A percentile compares a stretch with the other conserved stretches of the same genome.
phyloP scores from a whole-genome alignment of 2,797 vertebrate genomes.

The Echiichthys vipera region DNA sequence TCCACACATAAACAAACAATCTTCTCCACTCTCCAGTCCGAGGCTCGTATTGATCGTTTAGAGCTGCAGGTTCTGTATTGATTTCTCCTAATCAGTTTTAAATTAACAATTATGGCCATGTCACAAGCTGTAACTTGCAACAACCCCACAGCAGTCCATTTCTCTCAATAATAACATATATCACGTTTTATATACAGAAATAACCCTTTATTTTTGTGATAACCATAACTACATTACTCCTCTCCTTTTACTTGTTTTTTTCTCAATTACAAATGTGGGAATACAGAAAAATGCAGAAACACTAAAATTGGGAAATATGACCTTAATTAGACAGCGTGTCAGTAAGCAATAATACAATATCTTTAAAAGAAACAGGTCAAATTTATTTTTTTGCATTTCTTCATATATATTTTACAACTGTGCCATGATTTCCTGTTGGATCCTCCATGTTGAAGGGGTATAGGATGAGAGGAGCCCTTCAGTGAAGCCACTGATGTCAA shows the following conservation, averaged over 20 bases:
- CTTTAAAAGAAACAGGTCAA: background rate
- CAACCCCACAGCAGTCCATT: slow-evolving; percentile 48
- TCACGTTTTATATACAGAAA: background rate
- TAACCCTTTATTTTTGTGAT: background rate
- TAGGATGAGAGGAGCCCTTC: background rate
- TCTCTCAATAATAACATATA: slow-evolving; percentile 20
- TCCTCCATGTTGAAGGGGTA: background rate
- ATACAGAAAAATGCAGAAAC: background rate
- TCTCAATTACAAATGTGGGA: background rate
- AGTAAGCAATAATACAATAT: background rate
- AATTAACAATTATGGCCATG: slow-evolving; percentile 77
- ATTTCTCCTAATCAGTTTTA: slow-evolving; percentile 80
- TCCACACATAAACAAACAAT: slow-evolving; percentile 44
- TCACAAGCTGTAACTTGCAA: slow-evolving; percentile 53
- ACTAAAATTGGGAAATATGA: background rate
- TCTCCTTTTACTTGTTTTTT: background rate
- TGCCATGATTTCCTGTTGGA: background rate
- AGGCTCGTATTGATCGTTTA: slow-evolving; percentile 56
- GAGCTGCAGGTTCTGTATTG: slow-evolving; percentile 66
- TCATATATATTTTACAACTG: background rate
- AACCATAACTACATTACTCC: background rate
- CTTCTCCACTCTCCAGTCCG: slow-evolving; percentile 16
- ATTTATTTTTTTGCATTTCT: background rate
- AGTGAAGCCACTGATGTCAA: background rate
- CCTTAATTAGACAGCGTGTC: background rate